Evolutionary conservation across 2,113 vertebrate genomes (phyloP), one percentile per base, ranked within the genome.

Genomic region (Corydoras maculifer): DNA sequence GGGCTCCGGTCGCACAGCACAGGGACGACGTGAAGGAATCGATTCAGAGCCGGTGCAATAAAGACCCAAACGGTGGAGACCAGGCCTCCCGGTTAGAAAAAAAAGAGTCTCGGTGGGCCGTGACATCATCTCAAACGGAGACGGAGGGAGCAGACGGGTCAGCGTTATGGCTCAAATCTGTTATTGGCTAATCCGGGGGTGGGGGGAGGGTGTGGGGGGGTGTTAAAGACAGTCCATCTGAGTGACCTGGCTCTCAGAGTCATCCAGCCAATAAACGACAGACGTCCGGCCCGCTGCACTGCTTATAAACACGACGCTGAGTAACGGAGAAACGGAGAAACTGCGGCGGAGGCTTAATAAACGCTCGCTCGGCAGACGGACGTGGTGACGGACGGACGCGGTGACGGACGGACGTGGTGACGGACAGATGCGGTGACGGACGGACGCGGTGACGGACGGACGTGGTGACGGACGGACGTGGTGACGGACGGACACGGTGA

Each of bases 201-300:
- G 18, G 18, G 18, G 18, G 18, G 18, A 2, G 18, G 18, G 1
- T 25, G 18, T 25, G 18, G 1, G 18, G 73, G 77, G 77, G 81
- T 76, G 73, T 81, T 77, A 84, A 82, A 83, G 82, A 81, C 82
- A 74, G 83, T 84, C 75, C 80, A 80, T 80, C 75, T 65, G 69
- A 78, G 68, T 71, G 75, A 72, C 64, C 68, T 51, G 54, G 85
- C 82, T 71, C 81, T 77, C 78, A 82, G 75, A 73, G 81, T 76
- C 76, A 76, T 72, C 65, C 12, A 57, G 78, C 82, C 85, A 86
- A 87, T 87, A 83, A 84, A 83, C 81, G 80, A 84, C 78, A 78
- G 77, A 78, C 78, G 75, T 81, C 71, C 63, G 3, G 50, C 75
- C 69, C 65, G 49, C 66, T 73, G 76, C 75, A 72, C 81, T 81